phyloP scores from a whole-genome alignment of 2,113 vertebrate species.

The Sinocyclocheilus maitianheensis region DNA sequence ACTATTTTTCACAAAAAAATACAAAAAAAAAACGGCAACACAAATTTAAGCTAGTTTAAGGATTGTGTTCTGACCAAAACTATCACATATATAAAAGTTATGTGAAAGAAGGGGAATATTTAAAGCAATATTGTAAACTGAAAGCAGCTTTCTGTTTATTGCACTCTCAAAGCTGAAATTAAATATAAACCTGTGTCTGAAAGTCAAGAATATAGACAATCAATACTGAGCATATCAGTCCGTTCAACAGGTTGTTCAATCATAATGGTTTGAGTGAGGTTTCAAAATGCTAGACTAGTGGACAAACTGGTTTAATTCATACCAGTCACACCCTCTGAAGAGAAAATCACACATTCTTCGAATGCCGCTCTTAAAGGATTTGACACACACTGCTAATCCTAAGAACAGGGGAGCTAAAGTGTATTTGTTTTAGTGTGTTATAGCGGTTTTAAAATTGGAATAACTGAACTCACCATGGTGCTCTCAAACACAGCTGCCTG shows the following conservation, averaged over 20 bases:
- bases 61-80: background rate
- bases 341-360: background rate
- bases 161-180: background rate
- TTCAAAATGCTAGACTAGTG: background rate
- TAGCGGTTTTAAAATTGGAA: constrained; percentile 15
- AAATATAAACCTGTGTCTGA: background rate
- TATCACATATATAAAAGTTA: background rate
- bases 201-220: background rate
- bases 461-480: constrained; percentile 81
- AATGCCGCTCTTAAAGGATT: constrained; percentile 9
- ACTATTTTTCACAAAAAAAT: background rate
- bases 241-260: background rate
- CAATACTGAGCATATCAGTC: background rate
- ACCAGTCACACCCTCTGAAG: constrained; percentile 26
- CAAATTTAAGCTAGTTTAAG: background rate
- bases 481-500: constrained; percentile 92
- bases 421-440: background rate
- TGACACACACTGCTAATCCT: constrained; percentile 15
- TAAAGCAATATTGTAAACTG: background rate
- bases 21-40: too few relatives aligned
- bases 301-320: constrained; percentile 46
- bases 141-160: background rate
- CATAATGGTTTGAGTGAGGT: background rate
- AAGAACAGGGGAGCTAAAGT: background rate
- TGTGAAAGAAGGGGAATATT: background rate